Base-by-base conservation (phyloP, 2,888 invertebrate species). In the Sphaerophoria taeniata region DNA sequence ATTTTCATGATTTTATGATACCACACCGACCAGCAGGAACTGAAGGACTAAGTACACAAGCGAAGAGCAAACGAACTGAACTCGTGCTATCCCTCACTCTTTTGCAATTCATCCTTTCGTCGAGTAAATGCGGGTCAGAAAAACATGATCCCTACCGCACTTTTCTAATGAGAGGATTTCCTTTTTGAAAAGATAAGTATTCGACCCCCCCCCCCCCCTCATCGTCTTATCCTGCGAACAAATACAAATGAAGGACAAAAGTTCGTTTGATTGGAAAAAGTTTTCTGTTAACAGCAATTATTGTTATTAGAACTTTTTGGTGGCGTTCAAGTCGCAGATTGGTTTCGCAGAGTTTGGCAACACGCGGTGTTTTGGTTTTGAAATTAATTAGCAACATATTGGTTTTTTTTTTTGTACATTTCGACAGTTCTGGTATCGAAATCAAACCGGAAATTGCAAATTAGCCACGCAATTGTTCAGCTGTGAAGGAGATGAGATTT, bases 281-380 rank as follows among this genome's bases (percentile, higher is more conserved):
- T 85, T 84, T 65, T 85, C 81, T 81, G 80, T 85, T 85, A 85
- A 85, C 85, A 85, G 73, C 85, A 85, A 85, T 85, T 81, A 85
- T 80, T 80, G 45, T 63, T 65, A 65, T 65, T 65, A 85, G 69
- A 85, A 85, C 72, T 85, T 85, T 81, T 81, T 33, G 31, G 11
- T 39, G 34, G 24, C 47, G 39, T 9, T 43, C 39, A 45, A 36
- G 16, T 34, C 67, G 53, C 14, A 65, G 67, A 67, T 74, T 7
- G 56, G 4, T 39, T 73, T 63, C 16, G 51, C 36, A 12, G 39
- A 39, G 3, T 39, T 39, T 58, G 58, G 51, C 51, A n/a, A 53
- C 63, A 65, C 74, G 72, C 47, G 75, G 75, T 79, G 67, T 39
- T 53, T 60, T 39, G n/a, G 34, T 69, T 67, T 43, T 69, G 67